phyloP scores from a whole-genome alignment of 2,797 vertebrate genomes.

The Adrianichthys oophorus region DNA sequence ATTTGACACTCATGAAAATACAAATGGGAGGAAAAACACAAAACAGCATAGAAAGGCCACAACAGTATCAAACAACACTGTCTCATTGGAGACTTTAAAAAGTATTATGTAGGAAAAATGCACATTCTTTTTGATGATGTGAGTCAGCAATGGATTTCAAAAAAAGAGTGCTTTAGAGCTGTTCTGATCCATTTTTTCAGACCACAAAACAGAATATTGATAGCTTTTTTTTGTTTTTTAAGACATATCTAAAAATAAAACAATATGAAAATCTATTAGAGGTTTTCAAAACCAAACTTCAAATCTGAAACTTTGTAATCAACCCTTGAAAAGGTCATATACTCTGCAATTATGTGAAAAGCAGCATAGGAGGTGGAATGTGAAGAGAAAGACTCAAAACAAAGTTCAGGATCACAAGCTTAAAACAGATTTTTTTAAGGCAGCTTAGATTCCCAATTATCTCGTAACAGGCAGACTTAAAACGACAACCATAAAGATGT shows the following conservation, averaged over 20 bases:
- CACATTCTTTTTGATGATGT: conserved; percentile 6
- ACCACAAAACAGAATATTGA: conserved; percentile 14
- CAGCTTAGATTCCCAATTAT: conserved; percentile 4
- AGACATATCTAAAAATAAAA: conserved; percentile 37
- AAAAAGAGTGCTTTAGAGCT: conserved; percentile 16
- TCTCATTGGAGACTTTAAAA: no score
- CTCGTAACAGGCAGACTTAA: conserved; percentile 38
- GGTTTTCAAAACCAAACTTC: conserved; percentile 32
- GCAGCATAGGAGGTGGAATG: conserved; percentile 7
- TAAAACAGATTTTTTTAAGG: conserved; percentile 4
- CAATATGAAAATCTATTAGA: conserved; percentile 56
- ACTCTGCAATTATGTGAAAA: conserved; percentile 33
- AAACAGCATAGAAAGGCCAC: conserved; percentile 2
- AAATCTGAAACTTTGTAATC: conserved; percentile 57
- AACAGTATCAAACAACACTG: not conserved
- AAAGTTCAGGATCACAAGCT: conserved; percentile 35
- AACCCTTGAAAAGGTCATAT: conserved; percentile 38
- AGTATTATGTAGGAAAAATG: conserved; percentile 5
- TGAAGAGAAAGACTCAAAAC: conserved; percentile 17
- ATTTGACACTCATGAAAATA: conserved; percentile 24
- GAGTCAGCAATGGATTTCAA: conserved; percentile 31
- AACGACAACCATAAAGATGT: conserved; percentile 41
- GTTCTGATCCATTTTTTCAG: conserved; percentile 2
- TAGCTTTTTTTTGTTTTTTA: not conserved
- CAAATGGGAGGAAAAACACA: conserved; percentile 2